Evolutionary conservation across 1,140 invertebrate genomes (phyloP).

Genomic region (Drosophila orosa): DNA sequence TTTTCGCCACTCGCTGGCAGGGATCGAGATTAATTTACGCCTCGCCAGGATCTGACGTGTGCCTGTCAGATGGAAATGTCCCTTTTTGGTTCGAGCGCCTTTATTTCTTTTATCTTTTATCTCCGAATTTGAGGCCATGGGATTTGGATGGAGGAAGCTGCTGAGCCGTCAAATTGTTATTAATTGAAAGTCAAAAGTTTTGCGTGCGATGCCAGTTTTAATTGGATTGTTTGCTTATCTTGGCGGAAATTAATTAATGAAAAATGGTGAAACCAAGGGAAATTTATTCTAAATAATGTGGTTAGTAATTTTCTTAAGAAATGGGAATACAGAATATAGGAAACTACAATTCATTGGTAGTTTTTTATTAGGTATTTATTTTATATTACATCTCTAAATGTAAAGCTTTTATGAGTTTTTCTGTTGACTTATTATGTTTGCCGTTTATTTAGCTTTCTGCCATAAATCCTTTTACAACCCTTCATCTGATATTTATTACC

Average conservation of each 20-base stretch:
- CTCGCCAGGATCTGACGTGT: slow-evolving; percentile 69
- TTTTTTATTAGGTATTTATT: background rate
- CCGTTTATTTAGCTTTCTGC: background rate
- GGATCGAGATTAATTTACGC: slow-evolving; percentile 76
- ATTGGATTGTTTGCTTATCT: slow-evolving; percentile 61
- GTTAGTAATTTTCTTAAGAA: background rate
- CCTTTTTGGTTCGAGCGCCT: slow-evolving; percentile 32
- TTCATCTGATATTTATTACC: slow-evolving; percentile 4
- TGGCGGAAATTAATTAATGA: slow-evolving; percentile 39
- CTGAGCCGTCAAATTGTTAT: slow-evolving; percentile 80
- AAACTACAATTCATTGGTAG: background rate
- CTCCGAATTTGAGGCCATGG: slow-evolving; percentile 41
- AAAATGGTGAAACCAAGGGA: background rate
- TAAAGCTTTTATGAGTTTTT: background rate
- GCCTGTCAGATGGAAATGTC: slow-evolving; percentile 67
- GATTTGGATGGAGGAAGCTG: slow-evolving; percentile 19
- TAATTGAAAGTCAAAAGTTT: slow-evolving; percentile 80
- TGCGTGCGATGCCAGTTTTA: slow-evolving; percentile 55
- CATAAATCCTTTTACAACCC: slow-evolving; percentile 3
- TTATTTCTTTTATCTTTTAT: slow-evolving; percentile 58
- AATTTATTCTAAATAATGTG: slow-evolving; percentile 10
- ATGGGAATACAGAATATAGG: background rate
- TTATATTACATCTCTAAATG: background rate
- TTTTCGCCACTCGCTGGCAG: slow-evolving; percentile 50
- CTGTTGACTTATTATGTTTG: background rate